phyloP scores from a whole-genome alignment of 2,797 vertebrate genomes.

The Tapirus indicus region DNA sequence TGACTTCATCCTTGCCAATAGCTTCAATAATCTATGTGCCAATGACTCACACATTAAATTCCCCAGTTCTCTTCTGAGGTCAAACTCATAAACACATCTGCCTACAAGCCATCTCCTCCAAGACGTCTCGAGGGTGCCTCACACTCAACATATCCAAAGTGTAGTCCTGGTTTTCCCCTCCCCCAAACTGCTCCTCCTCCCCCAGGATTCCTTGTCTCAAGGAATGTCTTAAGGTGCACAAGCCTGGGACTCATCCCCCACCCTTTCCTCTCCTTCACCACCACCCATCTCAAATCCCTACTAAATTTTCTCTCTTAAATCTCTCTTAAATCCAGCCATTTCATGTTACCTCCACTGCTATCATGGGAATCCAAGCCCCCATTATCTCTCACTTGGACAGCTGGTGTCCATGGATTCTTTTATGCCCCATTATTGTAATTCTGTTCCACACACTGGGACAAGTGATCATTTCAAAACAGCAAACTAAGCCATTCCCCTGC shows the following conservation, averaged over 20 bases:
- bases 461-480: slow-evolving; percentile 24
- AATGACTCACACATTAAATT: not conserved
- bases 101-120: not conserved
- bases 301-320: not conserved
- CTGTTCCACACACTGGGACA: not conserved
- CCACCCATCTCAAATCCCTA: not conserved
- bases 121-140: not conserved
- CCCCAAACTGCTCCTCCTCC: not conserved
- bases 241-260: not conserved
- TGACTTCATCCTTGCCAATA: not conserved
- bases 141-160: not conserved
- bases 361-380: not conserved
- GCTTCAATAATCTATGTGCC: not conserved
- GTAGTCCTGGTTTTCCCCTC: not conserved
- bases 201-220: not conserved
- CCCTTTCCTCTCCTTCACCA: not conserved
- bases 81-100: not conserved
- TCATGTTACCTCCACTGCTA: not conserved
- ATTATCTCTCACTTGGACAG: not conserved
- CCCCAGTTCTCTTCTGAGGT: slow-evolving; percentile 24
- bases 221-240: not conserved
- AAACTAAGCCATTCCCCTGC: not conserved
- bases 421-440: not conserved
- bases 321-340: not conserved
- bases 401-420: not conserved